These are phyloP conservation scores for Drosophila formosana DNA, from an alignment of 2,888 invertebrate genomes.

Conservation along the genomic window DNA sequence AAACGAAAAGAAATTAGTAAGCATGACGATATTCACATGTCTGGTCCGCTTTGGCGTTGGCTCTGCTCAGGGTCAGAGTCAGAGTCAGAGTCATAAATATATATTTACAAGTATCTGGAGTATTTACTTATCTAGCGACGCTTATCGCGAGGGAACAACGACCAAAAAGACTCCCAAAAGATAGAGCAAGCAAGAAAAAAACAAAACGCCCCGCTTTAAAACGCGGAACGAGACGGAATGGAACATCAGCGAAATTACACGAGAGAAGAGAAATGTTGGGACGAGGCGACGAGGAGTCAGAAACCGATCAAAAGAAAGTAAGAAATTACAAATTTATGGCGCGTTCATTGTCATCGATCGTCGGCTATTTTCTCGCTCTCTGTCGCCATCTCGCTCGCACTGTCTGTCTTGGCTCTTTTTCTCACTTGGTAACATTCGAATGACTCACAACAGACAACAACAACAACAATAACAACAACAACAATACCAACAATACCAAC, in stretches of 20 bases:
- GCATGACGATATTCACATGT: conserved; percentile 40
- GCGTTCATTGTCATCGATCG: conserved; percentile 62
- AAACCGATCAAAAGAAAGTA: conserved; percentile 61
- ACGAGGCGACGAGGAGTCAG: conserved; percentile 9
- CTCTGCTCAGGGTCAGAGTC: conserved; percentile 33
- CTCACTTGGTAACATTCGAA: conserved; percentile 40
- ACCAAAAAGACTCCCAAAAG: conserved; percentile 15
- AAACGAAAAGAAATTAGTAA: conserved; percentile 59
- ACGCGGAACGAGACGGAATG: conserved; percentile 3
- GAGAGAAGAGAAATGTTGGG: conserved; percentile 14
- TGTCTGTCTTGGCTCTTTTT: conserved; percentile 13
- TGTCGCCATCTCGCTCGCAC: conserved; percentile 3
- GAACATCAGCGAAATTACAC: conserved; percentile 25
- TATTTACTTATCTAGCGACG: conserved; percentile 38
- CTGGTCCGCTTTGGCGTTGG: conserved; percentile 4
- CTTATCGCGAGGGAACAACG: conserved; percentile 42
- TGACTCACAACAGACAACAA: conserved; percentile 41
- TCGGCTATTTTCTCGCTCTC: conserved; percentile 20
- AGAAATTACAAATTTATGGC: conserved; percentile 69
- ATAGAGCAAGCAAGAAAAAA: conserved; percentile 25
- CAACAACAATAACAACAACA: conserved; percentile 32
- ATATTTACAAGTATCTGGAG: background rate
- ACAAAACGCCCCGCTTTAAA: conserved; percentile 22
- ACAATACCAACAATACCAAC: conserved; percentile 25
- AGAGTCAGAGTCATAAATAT: conserved; percentile 15